Percentiles rank a stretch among this genome's conserved stretches.
Conservation (phyloP, 1,140 invertebrate species). For the Nymphalis io region DNA sequence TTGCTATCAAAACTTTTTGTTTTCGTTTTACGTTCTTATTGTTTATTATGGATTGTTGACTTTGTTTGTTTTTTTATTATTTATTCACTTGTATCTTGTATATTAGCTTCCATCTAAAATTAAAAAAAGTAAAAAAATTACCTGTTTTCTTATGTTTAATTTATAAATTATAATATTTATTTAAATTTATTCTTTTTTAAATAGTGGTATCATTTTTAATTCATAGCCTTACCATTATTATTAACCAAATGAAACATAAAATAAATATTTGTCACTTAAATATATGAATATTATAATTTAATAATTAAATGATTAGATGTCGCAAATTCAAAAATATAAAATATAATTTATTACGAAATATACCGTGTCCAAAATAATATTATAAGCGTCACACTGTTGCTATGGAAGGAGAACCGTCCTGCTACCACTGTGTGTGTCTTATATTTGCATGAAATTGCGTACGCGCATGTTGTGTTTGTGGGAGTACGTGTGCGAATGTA, state of each 20-base stretch:
- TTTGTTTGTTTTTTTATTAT: not conserved
- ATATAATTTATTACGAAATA: not conserved
- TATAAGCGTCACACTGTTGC: not conserved
- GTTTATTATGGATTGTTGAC: not conserved
- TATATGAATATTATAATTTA: not conserved
- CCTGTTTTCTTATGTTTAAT: too few relatives aligned
- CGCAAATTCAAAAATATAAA: not conserved
- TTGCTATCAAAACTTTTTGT: not conserved
- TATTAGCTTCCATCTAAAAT: too few relatives aligned
- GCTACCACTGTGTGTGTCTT: not conserved
- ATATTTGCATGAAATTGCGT: not conserved
- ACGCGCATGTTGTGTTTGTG: not conserved
- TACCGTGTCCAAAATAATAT: not conserved
- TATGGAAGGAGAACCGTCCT: not conserved
- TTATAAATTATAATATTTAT: too few relatives aligned
- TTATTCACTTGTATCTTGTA: too few relatives aligned
- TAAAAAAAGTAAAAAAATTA: too few relatives aligned
- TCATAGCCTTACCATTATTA: too few relatives aligned
- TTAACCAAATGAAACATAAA: not conserved
- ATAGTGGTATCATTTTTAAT: too few relatives aligned
- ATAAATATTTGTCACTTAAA: not conserved
- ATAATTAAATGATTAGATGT: not conserved
- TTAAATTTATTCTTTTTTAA: too few relatives aligned
- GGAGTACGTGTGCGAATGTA: not conserved
- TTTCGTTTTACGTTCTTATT: not conserved